Conservation (phyloP, 2,888 invertebrate species). For the Cloeon dipterum region DNA sequence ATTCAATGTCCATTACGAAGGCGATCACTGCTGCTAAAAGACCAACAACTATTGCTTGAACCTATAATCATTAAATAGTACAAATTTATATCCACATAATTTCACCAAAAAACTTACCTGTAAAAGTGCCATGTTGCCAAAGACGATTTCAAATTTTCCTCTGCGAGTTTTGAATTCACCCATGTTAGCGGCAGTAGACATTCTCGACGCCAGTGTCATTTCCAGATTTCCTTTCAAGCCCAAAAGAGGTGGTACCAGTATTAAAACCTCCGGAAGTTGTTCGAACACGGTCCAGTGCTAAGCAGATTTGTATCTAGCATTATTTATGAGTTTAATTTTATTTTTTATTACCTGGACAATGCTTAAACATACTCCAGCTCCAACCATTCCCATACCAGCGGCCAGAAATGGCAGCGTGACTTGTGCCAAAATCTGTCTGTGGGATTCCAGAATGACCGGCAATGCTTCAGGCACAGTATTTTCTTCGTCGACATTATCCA, state of each 20-base stretch:
- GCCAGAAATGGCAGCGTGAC: constrained; percentile 25
- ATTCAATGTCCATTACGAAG: constrained; percentile 23
- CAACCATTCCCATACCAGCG: constrained; percentile 31
- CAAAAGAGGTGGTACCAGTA: constrained; percentile 69
- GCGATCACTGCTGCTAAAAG: constrained; percentile 25
- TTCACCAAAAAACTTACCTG: too few species aligned
- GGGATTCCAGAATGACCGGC: too few species aligned
- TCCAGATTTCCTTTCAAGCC: constrained; percentile 86
- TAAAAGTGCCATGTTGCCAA: background rate
- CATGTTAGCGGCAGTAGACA: constrained; percentile 79
- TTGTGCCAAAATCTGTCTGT: constrained; percentile 15
- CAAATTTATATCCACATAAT: too few species aligned
- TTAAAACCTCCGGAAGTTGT: constrained; percentile 66
- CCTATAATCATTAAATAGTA: constrained; percentile 11
- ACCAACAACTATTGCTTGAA: constrained; percentile 24
- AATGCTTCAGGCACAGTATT: too few species aligned
- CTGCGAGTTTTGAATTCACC: constrained; percentile 49
- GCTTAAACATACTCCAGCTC: constrained; percentile 29
- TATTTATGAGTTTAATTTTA: too few species aligned
- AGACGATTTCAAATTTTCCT: constrained; percentile 10
- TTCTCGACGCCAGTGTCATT: constrained; percentile 79
- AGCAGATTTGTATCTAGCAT: too few species aligned
- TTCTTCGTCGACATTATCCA: too few species aligned
- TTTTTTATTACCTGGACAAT: constrained; percentile 19
- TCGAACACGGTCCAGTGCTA: constrained; percentile 68